A percentile compares a stretch with the other conserved stretches of the same genome.
Evolutionary conservation across 2,888 invertebrate species (phyloP).

Genomic region (Heliconius sara): DNA sequence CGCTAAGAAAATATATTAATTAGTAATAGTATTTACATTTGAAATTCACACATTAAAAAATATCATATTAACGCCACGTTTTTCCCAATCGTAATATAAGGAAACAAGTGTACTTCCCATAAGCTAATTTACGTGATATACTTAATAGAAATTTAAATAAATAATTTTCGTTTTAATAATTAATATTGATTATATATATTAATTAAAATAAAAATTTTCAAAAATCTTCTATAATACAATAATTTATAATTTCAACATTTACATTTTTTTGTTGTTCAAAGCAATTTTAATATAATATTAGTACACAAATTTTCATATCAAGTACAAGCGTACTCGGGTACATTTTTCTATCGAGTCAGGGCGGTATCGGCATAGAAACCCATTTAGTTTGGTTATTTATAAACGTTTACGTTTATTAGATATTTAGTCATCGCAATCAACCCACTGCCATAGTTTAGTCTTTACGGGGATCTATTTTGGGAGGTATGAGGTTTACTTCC

Average conservation of each 20-base stretch:
- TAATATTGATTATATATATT: too few relatives aligned
- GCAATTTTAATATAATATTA: background rate
- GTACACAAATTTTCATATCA: background rate
- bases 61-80: too few relatives aligned
- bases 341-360: slow-evolving; percentile 1
- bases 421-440: slow-evolving; percentile 35
- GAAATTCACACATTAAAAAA: too few relatives aligned
- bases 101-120: background rate
- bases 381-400: slow-evolving; percentile 26
- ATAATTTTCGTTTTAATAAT: too few relatives aligned
- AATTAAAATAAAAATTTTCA: too few relatives aligned
- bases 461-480: slow-evolving; percentile 32
- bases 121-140: background rate
- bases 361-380: slow-evolving; percentile 5
- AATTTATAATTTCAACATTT: too few relatives aligned
- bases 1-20: too few relatives aligned
- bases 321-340: background rate
- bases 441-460: slow-evolving; percentile 23
- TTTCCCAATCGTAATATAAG: background rate
- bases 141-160: background rate
- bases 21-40: too few relatives aligned
- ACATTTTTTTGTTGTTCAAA: background rate
- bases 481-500: slow-evolving; percentile 32
- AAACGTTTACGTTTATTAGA: slow-evolving; percentile 24
- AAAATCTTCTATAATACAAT: too few relatives aligned